Conservation (phyloP, 1,140 invertebrate genomes). For the Dendroctonus valens region DNA sequence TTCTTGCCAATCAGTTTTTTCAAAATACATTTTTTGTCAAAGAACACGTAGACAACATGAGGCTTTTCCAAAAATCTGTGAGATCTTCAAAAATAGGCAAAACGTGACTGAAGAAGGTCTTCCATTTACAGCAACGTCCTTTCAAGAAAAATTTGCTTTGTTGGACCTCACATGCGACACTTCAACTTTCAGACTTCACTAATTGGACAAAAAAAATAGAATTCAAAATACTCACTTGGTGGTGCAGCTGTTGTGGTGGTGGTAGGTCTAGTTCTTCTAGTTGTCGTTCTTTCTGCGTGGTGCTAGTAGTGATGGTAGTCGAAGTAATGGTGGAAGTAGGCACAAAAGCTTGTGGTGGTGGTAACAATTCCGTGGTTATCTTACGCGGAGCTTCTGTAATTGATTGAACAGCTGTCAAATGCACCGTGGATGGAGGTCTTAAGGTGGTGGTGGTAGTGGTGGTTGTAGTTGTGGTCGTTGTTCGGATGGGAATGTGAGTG, state of each 20-base stretch:
- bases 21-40: too few species aligned
- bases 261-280: constrained; percentile 55
- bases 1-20: too few species aligned
- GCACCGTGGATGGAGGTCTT: constrained; percentile 37
- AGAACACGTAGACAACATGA: too few species aligned
- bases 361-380: constrained; percentile 44
- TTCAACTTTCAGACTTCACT: too few species aligned
- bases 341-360: constrained; percentile 44
- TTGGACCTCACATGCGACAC: too few species aligned
- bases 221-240: constrained; percentile 57
- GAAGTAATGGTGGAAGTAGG: constrained; percentile 47
- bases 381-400: constrained; percentile 42
- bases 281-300: constrained; percentile 56
- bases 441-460: constrained; percentile 34
- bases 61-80: too few species aligned
- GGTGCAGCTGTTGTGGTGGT: constrained; percentile 67
- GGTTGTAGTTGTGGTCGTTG: constrained; percentile 35
- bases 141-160: too few species aligned
- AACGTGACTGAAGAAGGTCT: too few species aligned
- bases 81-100: too few species aligned
- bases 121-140: too few species aligned
- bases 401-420: constrained; percentile 22
- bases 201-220: neutral
- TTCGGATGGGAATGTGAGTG: constrained; percentile 52
- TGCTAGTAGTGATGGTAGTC: constrained; percentile 51